phyloP scores from a whole-genome alignment of 2,888 invertebrate genomes.

The Cactoblastis cactorum region DNA sequence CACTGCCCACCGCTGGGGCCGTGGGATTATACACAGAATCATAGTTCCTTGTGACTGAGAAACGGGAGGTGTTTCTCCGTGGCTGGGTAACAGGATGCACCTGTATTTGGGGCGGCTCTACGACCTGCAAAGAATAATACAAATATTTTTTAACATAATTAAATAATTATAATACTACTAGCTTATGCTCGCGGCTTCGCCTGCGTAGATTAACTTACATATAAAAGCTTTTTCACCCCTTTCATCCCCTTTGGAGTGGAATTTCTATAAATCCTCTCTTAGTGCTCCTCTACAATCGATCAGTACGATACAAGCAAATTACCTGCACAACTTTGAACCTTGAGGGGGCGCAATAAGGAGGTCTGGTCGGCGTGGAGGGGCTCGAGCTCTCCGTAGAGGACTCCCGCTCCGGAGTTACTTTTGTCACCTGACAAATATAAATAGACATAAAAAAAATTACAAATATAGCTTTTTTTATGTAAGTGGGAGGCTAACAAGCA shows the following conservation, averaged over 20 bases:
- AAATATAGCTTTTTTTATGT: too few relatives aligned
- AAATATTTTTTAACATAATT: too few relatives aligned
- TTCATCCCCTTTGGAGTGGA: too few relatives aligned
- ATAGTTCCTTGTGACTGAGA: slow-evolving; percentile 70
- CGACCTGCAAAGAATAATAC: slow-evolving; percentile 43
- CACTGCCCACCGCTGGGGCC: slow-evolving; percentile 14
- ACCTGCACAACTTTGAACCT: slow-evolving; percentile 76
- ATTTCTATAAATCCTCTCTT: too few relatives aligned
- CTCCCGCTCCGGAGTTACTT: slow-evolving; percentile 63
- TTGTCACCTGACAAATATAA: slow-evolving; percentile 54
- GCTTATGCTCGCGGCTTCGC: too few relatives aligned
- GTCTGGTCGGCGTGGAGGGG: slow-evolving; percentile 64
- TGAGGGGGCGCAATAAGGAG: slow-evolving; percentile 80
- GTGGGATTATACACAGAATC: slow-evolving; percentile 55
- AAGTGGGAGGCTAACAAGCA: too few relatives aligned
- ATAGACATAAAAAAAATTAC: too few relatives aligned
- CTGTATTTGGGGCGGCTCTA: slow-evolving; percentile 68
- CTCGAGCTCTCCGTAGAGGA: slow-evolving; percentile 52
- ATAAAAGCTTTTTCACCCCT: too few relatives aligned
- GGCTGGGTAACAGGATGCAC: slow-evolving; percentile 79
- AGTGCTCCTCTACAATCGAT: too few relatives aligned
- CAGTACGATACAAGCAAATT: too few relatives aligned
- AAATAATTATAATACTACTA: too few relatives aligned
- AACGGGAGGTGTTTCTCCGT: slow-evolving; percentile 66
- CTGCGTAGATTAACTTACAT: too few relatives aligned